Percentiles rank a stretch among this genome's conserved stretches.
phyloP scores from a whole-genome alignment of 2,888 invertebrate species.

The Andrena chrysosceles region DNA sequence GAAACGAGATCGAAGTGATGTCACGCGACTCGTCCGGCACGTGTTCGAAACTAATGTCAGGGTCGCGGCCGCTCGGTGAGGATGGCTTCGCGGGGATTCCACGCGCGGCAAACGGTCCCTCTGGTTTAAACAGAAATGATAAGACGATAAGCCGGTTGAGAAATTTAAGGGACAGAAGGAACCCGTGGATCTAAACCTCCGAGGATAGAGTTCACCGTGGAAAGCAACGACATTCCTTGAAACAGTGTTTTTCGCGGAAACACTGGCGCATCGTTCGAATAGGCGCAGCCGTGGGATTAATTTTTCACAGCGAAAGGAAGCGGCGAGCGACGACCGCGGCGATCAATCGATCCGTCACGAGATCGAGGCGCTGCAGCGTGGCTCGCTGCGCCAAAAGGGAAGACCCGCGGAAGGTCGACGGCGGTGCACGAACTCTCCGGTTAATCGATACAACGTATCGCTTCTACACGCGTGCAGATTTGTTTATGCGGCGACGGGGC shows the following conservation, averaged over 20 bases:
- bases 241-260: neutral
- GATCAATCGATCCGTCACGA: slow-evolving; percentile 10
- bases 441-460: slow-evolving; percentile 14
- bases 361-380: slow-evolving; percentile 21
- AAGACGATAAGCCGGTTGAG: neutral
- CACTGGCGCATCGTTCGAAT: neutral
- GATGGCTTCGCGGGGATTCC: neutral
- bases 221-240: neutral
- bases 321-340: neutral
- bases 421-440: slow-evolving; percentile 3
- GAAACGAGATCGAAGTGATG: slow-evolving; percentile 41
- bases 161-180: too few species aligned
- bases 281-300: slow-evolving; percentile 13
- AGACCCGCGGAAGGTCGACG: slow-evolving; percentile 23
- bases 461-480: slow-evolving; percentile 11
- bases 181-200: too few species aligned
- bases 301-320: neutral
- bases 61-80: slow-evolving; percentile 13
- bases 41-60: slow-evolving; percentile 38
- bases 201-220: too few species aligned
- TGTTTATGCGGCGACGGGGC: slow-evolving; percentile 48
- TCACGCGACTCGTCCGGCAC: slow-evolving; percentile 51
- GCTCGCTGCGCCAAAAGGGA: slow-evolving; percentile 34
- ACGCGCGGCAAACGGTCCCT: neutral
- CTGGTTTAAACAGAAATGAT: neutral